These are phyloP conservation scores for Dryobota labecula DNA, from an alignment of 2,888 invertebrate genomes.

Conservation along the genomic window DNA sequence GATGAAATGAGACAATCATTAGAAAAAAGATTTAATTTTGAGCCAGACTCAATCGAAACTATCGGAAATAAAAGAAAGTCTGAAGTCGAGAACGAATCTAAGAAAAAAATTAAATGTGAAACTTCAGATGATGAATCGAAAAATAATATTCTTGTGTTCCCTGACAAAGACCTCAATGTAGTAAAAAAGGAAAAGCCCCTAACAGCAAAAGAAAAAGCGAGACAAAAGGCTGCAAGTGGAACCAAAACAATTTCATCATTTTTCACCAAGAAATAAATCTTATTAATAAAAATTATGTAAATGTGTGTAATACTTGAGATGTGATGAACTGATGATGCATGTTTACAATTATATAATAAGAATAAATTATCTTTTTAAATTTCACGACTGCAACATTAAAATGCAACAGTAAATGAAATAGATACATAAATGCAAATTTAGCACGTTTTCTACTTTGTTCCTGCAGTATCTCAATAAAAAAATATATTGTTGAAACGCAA, in stretches of 20 bases:
- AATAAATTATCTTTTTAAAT: neutral
- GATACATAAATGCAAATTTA: too few species aligned
- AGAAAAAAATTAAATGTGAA: slow-evolving; percentile 83
- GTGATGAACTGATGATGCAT: too few species aligned
- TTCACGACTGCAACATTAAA: neutral
- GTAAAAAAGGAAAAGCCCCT: slow-evolving; percentile 88
- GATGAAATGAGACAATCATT: slow-evolving; percentile 92
- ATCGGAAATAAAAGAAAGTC: slow-evolving; percentile 90
- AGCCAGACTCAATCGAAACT: slow-evolving; percentile 89
- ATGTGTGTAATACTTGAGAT: neutral
- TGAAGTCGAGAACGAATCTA: slow-evolving; percentile 78
- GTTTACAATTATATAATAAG: neutral
- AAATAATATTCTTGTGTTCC: slow-evolving; percentile 77
- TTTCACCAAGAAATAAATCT: slow-evolving; percentile 92
- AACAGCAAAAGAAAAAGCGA: slow-evolving; percentile 93
- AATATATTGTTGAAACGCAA: too few species aligned
- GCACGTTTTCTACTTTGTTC: too few species aligned
- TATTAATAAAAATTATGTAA: neutral
- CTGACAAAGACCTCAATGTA: slow-evolving; percentile 78
- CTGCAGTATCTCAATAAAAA: too few species aligned
- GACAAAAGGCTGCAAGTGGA: slow-evolving; percentile 94
- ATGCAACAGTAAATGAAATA: too few species aligned
- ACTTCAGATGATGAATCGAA: slow-evolving; percentile 74
- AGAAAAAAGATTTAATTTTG: slow-evolving; percentile 92
- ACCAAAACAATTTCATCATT: slow-evolving; percentile 95